Evolutionary conservation across 2,888 invertebrate species (phyloP).

Genomic region (Gymnoscelis rufifasciata): DNA sequence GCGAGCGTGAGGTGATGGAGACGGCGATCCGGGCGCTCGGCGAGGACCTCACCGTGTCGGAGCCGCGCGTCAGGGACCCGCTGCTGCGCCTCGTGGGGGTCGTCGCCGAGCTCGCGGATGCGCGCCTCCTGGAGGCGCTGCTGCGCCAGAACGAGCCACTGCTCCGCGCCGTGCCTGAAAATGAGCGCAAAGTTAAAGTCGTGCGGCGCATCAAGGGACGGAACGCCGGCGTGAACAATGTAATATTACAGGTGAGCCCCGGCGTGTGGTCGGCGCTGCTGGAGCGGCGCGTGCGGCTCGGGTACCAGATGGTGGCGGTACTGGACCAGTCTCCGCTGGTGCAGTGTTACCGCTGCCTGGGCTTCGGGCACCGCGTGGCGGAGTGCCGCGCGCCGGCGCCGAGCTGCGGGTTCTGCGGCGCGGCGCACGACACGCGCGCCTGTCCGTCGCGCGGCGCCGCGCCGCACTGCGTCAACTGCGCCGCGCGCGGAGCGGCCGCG

Average conservation of each 20-base stretch:
- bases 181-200: not conserved
- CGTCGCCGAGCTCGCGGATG: not conserved
- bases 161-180: not conserved
- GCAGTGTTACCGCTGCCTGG: conserved; percentile 8
- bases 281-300: conserved; percentile 1
- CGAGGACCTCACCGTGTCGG: not conserved
- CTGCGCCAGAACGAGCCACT: not conserved
- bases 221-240: not conserved
- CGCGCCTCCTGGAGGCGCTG: not conserved
- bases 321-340: conserved; percentile 6
- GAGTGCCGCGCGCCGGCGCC: not conserved
- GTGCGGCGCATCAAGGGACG: not conserved
- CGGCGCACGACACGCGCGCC: conserved; percentile 4
- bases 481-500: not conserved
- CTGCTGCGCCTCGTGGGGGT: not conserved
- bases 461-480: conserved; percentile 2
- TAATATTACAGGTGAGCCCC: conserved; percentile 1
- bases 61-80: not conserved
- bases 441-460: not conserved
- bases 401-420: conserved; percentile 4
- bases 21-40: not conserved
- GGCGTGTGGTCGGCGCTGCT: not conserved
- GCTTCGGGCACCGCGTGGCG: conserved; percentile 1
- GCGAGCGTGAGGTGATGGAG: not conserved
- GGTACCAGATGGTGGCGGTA: conserved; percentile 4